These are phyloP conservation scores for Batillaria attramentaria DNA, from an alignment of 1,140 invertebrate species.

Conservation along the genomic window DNA sequence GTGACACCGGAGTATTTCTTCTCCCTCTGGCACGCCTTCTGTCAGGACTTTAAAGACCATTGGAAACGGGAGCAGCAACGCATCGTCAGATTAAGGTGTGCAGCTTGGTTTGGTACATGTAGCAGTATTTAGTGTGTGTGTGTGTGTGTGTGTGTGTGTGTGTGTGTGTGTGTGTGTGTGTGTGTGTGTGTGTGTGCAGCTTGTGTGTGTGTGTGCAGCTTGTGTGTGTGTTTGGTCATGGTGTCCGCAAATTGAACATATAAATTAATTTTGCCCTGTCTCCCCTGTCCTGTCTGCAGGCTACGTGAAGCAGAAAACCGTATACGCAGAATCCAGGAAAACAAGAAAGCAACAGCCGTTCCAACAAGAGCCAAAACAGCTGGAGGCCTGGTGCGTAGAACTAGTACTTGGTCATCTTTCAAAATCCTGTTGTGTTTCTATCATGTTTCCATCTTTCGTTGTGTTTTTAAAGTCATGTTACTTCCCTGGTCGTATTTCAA, in stretches of 20 bases:
- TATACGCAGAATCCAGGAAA: conserved; percentile 61
- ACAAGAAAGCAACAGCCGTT: conserved; percentile 49
- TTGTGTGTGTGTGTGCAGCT: neutral
- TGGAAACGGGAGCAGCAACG: conserved; percentile 94
- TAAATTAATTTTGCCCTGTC: neutral
- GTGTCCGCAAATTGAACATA: neutral
- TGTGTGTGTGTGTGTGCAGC: neutral
- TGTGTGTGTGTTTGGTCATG: neutral
- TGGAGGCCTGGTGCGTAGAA: conserved; percentile 60
- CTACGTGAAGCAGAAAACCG: conserved; percentile 59
- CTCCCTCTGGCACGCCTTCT: conserved; percentile 89
- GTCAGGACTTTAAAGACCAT: conserved; percentile 94
- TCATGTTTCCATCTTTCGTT: neutral
- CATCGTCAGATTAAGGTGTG: conserved; percentile 86
- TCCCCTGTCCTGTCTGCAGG: conserved; percentile 48
- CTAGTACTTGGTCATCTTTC: neutral
- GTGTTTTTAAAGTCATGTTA: neutral
- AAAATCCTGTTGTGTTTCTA: neutral
- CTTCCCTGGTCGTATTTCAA: neutral
- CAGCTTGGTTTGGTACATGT: neutral
- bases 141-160: neutral
- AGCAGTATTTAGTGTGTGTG: neutral
- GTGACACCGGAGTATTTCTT: conserved; percentile 91
- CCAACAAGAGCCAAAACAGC: conserved; percentile 54
- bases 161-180: neutral